Base-by-base conservation (phyloP, 2,888 invertebrate species). In the Noctua comes region DNA sequence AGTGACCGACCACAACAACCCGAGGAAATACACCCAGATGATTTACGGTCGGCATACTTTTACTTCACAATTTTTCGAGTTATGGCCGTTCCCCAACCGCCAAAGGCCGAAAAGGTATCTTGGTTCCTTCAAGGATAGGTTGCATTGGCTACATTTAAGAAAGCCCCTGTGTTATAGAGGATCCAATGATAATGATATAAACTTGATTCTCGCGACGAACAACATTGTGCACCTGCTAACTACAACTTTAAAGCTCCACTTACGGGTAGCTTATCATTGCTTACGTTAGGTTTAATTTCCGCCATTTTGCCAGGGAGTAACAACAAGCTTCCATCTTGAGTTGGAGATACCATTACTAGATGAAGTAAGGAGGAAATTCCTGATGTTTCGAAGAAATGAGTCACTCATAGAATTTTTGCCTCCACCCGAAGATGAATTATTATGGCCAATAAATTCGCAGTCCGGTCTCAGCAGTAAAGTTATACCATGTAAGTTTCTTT, bases 281-380 rank as follows among this genome's bases (percentile, higher is more conserved):
- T 48, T 46, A 43, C 5, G 7, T 16, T 18, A 31, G 1, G 2
- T 46, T 16, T 51, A 13, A 43, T 59, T 68, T 54, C 62, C 18
- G 5, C n/a, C 21, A 2, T 66, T 24, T n/a, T 18, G 36, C 13
- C 46, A 96, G 96, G 96, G 96, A 27, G 91, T 92, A 11, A 85
- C 90, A 10, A 95, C 96, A 75, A 93, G 95, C 5, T 97, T 97
- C 87, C 96, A 97, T 83, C 88, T 97, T 13, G 97, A 97, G 89
- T 86, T 97, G 18, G 95, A 96, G 82, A 88, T 97, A 40, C 97
- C 97, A 0, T 87, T 97, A n/a, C 88, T 97, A 36, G 97, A 97
- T 89, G 91, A 95, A 1, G 89, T 88, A 2, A 91, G 97, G 66
- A 92, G 97, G 68, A 90, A 88, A 31, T 96, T 96, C 77, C 89